phyloP scores from a whole-genome alignment of 1,140 invertebrate genomes.

The Helicoverpa armigera region DNA sequence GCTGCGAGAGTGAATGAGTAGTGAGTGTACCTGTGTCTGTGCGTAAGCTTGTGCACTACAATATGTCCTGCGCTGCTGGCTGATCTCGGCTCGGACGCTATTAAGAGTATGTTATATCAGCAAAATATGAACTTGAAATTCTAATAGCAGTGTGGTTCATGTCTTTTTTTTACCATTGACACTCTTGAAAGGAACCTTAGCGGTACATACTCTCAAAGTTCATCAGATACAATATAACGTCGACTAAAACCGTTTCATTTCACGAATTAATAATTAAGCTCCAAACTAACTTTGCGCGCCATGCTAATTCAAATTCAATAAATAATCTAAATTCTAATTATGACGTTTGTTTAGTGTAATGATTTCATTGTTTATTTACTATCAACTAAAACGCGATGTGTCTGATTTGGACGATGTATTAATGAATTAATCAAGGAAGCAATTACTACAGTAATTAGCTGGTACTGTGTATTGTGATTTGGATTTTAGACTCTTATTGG shows the following conservation, averaged over 20 bases:
- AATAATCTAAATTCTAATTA: conserved; percentile 32
- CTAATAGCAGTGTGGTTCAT: no score
- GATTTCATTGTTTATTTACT: conserved; percentile 15
- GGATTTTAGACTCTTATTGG: background rate
- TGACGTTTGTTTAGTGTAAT: conserved; percentile 12
- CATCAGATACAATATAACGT: background rate
- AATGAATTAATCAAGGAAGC: conserved; percentile 15
- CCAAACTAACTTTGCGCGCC: background rate
- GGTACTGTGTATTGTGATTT: background rate
- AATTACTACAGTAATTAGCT: background rate
- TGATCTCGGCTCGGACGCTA: no score
- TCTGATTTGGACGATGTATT: no score
- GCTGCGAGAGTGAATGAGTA: no score
- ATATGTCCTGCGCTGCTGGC: no score
- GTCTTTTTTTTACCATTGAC: no score
- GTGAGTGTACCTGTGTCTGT: no score
- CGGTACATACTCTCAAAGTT: background rate
- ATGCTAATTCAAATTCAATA: background rate
- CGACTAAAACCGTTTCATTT: background rate
- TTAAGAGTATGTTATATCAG: no score
- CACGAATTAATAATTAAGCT: conserved; percentile 5
- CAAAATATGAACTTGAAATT: no score
- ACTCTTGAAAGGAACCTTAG: no score
- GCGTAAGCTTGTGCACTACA: no score
- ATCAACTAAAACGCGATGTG: no score